Evolutionary conservation across 2,797 vertebrate genomes (phyloP).

Genomic region (Pelochelys cantorii): DNA sequence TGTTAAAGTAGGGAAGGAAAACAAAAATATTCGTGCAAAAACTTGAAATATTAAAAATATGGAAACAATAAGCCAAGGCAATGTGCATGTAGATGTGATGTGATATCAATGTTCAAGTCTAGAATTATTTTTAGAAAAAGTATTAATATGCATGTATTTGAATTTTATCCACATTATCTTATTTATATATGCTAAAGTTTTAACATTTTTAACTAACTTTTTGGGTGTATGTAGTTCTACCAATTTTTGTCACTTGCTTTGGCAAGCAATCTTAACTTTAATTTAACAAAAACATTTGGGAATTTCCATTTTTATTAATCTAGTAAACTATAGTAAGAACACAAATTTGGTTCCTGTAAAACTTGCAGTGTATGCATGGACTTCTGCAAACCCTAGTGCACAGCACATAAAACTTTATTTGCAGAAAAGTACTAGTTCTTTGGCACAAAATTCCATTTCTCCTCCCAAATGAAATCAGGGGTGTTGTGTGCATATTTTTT

Average conservation of each 20-base stretch:
- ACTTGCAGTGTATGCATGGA: background rate
- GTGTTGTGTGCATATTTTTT: background rate
- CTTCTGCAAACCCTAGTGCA: background rate
- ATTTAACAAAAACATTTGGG: background rate
- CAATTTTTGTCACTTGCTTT: background rate
- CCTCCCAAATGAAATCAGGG: background rate
- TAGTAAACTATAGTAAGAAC: background rate
- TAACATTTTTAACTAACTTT: background rate
- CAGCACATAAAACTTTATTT: background rate
- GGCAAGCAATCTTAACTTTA: background rate
- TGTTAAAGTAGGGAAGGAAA: background rate
- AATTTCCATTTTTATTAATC: background rate
- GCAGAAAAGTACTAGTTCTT: background rate
- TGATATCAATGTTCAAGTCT: background rate
- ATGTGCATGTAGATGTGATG: background rate
- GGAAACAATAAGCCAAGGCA: fast-evolving
- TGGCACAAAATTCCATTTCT: background rate
- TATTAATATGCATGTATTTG: background rate
- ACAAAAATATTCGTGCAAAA: background rate
- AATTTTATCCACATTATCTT: background rate
- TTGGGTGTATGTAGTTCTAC: background rate
- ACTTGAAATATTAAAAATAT: background rate
- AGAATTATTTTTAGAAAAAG: background rate
- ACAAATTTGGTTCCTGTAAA: background rate
- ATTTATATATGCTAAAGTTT: background rate